Conservation (phyloP, 1,140 invertebrate species). For the Lasioglossum albipes region DNA sequence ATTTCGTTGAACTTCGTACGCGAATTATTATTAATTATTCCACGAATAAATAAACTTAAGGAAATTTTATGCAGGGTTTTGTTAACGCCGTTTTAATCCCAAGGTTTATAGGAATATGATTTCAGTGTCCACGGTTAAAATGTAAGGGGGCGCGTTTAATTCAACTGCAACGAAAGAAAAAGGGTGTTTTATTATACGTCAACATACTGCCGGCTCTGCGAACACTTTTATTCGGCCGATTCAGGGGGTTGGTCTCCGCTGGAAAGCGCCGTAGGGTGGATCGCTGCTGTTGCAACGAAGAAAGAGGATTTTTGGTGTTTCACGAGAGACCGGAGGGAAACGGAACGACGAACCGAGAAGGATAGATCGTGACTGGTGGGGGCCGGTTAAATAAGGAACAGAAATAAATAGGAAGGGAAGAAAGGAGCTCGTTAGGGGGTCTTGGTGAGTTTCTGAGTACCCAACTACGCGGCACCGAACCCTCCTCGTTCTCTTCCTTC, state of each 20-base stretch:
- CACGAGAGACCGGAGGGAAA: conserved; percentile 35
- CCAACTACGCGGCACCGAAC: conserved; percentile 71
- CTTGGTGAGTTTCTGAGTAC: conserved; percentile 77
- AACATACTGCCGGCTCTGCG: conserved; percentile 66
- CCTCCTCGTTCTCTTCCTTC: conserved; percentile 59
- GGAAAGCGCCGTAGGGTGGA: conserved; percentile 48
- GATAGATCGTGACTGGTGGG: conserved; percentile 57
- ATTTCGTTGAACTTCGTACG: too few species aligned
- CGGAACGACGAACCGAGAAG: conserved; percentile 41
- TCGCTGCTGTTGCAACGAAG: conserved; percentile 65
- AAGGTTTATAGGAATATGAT: not conserved
- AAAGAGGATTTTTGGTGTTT: conserved; percentile 67
- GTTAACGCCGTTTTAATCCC: too few species aligned
- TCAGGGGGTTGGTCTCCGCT: conserved; percentile 40
- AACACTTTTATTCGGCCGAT: conserved; percentile 70
- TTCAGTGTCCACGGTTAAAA: conserved; percentile 10
- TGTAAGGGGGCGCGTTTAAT: not conserved
- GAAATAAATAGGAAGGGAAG: conserved; percentile 80
- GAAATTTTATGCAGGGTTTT: too few species aligned
- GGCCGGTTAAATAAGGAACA: conserved; percentile 79
- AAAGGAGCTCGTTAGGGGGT: conserved; percentile 79
- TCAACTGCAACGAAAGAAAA: conserved; percentile 8
- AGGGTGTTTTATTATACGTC: conserved; percentile 66
- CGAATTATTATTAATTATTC: too few species aligned
- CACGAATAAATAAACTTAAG: too few species aligned